phyloP scores from a whole-genome alignment of 2,888 invertebrate species.

The Calameuta filiformis region DNA sequence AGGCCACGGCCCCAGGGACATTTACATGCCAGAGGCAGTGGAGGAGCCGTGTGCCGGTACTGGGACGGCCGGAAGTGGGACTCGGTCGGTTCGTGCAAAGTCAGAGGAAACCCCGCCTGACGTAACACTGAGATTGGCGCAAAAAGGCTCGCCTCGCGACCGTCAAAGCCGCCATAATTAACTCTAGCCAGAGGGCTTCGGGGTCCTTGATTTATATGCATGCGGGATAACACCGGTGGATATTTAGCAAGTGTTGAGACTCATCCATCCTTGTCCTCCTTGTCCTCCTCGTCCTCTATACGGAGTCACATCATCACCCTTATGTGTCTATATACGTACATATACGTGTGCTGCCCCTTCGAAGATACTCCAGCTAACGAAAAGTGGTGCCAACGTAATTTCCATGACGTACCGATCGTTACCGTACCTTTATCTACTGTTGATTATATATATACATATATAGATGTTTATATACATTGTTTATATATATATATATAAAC shows the following conservation, averaged over 20 bases:
- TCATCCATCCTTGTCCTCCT: constrained; percentile 18
- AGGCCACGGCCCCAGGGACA: not conserved
- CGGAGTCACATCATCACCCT: not conserved
- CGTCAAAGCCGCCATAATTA: constrained; percentile 20
- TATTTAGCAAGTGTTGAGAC: constrained; percentile 32
- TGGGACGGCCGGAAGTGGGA: not conserved
- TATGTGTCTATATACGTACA: not conserved
- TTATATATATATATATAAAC: too few species aligned
- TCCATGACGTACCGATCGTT: not conserved
- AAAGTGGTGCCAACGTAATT: not conserved
- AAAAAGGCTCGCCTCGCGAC: constrained; percentile 7
- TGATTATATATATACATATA: not conserved
- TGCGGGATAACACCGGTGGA: constrained; percentile 33
- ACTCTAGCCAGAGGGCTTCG: constrained; percentile 20
- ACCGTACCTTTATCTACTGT: not conserved
- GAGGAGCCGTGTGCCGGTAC: not conserved
- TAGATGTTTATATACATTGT: too few species aligned
- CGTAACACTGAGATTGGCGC: constrained; percentile 3
- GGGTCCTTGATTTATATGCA: constrained; percentile 37
- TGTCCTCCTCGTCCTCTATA: not conserved
- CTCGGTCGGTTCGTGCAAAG: not conserved
- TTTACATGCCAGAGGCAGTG: not conserved
- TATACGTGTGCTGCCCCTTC: not conserved
- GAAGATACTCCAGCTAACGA: not conserved
- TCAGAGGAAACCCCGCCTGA: not conserved